Conservation (phyloP, 2,797 vertebrate genomes). For the Pterois miles region DNA sequence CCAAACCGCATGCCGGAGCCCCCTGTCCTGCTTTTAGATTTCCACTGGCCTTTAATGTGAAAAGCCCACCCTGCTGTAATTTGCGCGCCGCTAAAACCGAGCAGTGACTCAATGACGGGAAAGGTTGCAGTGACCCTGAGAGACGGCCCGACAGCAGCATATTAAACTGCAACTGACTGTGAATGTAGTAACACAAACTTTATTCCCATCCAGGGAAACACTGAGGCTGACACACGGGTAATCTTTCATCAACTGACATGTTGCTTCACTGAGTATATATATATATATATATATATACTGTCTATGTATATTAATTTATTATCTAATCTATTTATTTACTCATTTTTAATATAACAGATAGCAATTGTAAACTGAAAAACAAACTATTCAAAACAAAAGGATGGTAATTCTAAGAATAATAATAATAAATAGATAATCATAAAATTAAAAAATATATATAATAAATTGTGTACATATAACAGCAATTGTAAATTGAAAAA, state of each 20-base stretch:
- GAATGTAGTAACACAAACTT: conserved; percentile 58
- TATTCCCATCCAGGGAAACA: conserved; percentile 34
- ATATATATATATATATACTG: no score
- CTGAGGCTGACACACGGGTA: conserved; percentile 44
- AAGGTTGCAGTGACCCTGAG: conserved; percentile 52
- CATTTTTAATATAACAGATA: no score
- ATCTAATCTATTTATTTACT: no score
- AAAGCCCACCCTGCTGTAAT: conserved; percentile 72
- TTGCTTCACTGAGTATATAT: background rate
- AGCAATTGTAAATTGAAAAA: no score
- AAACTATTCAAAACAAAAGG: no score
- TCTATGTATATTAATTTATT: no score
- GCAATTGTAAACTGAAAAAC: no score
- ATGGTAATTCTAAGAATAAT: no score
- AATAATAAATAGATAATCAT: no score
- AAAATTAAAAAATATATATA: no score
- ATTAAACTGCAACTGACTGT: conserved; percentile 52
- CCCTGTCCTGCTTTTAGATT: conserved; percentile 63
- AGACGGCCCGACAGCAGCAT: background rate
- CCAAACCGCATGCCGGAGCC: conserved; percentile 56
- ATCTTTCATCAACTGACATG: conserved; percentile 40
- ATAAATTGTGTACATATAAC: no score
- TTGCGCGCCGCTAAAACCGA: conserved; percentile 54
- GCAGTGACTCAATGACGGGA: conserved; percentile 57
- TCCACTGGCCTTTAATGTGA: conserved; percentile 77